A percentile compares a stretch with the other conserved stretches of the same genome.
These are phyloP conservation scores for Atractosteus spatula DNA, from an alignment of 2,113 vertebrate species.

Conservation along the genomic window DNA sequence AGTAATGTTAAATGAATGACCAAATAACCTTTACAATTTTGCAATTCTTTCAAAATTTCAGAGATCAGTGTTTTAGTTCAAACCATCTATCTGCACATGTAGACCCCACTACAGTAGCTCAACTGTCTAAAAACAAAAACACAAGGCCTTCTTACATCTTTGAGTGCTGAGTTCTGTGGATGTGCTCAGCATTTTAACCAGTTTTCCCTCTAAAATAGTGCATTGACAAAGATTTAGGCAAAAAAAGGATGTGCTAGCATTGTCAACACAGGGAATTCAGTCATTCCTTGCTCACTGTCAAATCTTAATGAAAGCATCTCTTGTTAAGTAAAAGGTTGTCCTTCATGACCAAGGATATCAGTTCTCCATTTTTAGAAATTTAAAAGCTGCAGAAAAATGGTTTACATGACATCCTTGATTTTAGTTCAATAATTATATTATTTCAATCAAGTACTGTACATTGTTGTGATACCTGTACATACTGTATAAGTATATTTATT, in stretches of 20 bases:
- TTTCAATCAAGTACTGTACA: slow-evolving; percentile 5
- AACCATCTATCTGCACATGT: too few species aligned
- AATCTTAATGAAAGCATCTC: neutral
- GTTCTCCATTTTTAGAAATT: slow-evolving; percentile 20
- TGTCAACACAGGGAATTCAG: neutral
- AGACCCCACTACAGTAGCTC: too few species aligned
- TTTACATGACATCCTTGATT: slow-evolving; percentile 24
- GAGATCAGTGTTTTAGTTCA: slow-evolving; percentile 31
- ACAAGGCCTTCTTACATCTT: too few species aligned
- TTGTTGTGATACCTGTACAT: neutral
- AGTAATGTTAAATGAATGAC: slow-evolving; percentile 61
- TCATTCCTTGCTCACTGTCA: too few species aligned
- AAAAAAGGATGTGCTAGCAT: too few species aligned
- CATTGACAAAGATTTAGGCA: too few species aligned
- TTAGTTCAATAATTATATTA: slow-evolving; percentile 16
- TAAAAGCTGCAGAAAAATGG: slow-evolving; percentile 24
- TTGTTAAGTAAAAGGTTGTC: neutral
- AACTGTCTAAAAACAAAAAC: too few species aligned
- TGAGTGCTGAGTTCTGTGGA: too few species aligned
- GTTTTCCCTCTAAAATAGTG: too few species aligned
- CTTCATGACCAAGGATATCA: slow-evolving; percentile 3
- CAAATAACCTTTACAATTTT: slow-evolving; percentile 62
- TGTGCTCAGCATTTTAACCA: too few species aligned
- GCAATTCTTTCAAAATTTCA: slow-evolving; percentile 71
- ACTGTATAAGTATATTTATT: slow-evolving; percentile 10